These are phyloP conservation scores for Saturnia pavonia DNA, from an alignment of 2,888 invertebrate species.

Conservation along the genomic window DNA sequence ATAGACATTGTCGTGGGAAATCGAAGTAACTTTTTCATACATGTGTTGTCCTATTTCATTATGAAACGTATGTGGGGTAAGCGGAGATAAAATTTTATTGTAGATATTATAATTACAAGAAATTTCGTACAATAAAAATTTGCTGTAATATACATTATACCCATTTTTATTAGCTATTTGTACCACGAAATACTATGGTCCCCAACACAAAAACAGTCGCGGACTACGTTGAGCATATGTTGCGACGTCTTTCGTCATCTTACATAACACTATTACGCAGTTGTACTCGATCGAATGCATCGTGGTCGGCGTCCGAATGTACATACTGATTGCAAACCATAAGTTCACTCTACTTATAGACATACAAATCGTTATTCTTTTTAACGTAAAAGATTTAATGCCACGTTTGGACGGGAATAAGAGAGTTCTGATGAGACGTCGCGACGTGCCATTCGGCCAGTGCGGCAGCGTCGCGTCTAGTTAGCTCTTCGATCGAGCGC, in stretches of 20 bases:
- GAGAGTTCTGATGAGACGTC: too few relatives aligned
- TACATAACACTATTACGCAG: neutral
- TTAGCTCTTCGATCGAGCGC: too few relatives aligned
- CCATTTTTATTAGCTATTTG: too few relatives aligned
- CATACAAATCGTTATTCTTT: too few relatives aligned
- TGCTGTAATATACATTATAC: too few relatives aligned
- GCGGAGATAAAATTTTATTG: neutral
- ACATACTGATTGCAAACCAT: neutral
- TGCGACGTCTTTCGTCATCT: neutral
- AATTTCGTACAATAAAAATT: too few relatives aligned
- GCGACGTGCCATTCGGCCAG: too few relatives aligned
- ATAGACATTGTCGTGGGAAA: constrained; percentile 9
- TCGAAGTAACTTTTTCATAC: neutral
- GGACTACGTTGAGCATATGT: neutral
- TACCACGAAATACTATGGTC: neutral
- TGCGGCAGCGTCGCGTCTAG: too few relatives aligned
- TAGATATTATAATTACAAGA: too few relatives aligned
- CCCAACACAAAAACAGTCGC: neutral
- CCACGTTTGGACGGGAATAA: too few relatives aligned
- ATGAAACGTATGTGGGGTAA: neutral
- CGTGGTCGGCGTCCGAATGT: neutral
- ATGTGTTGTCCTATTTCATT: neutral
- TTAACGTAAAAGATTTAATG: too few relatives aligned
- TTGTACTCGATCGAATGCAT: neutral
- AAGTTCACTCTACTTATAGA: neutral